Conservation (phyloP, 2,113 vertebrate species). For the Mormoops blainvillei region DNA sequence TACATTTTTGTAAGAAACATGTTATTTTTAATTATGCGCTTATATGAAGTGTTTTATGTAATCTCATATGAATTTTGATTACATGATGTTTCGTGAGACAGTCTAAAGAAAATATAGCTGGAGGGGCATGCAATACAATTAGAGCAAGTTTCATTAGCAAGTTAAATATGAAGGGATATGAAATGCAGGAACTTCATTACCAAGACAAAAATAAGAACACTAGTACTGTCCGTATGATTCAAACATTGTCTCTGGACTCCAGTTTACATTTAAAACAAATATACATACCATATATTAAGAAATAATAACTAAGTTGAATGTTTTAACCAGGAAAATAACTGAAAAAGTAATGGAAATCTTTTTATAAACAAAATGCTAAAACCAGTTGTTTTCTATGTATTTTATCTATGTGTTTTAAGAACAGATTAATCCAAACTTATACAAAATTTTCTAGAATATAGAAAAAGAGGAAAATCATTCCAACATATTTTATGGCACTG, state of each 20-base stretch:
- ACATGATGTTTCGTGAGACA: neutral
- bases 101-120: neutral
- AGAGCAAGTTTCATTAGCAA: neutral
- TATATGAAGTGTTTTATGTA: neutral
- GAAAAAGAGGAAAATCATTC: neutral
- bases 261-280: neutral
- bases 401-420: neutral
- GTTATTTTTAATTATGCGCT: neutral
- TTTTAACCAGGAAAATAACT: neutral
- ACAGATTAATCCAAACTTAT: neutral
- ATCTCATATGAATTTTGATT: slow-evolving; percentile 1
- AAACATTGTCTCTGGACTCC: neutral
- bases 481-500: neutral
- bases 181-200: neutral
- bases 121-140: neutral
- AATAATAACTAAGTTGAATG: neutral
- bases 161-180: neutral
- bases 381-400: neutral
- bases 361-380: neutral
- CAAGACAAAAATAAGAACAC: neutral
- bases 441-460: neutral
- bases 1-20: neutral
- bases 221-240: neutral
- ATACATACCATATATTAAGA: neutral
- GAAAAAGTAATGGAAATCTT: neutral